A percentile compares a stretch with the other conserved stretches of the same genome.
Conservation (phyloP, 1,140 invertebrate genomes). For the Mycetomoellerius zeteki region DNA sequence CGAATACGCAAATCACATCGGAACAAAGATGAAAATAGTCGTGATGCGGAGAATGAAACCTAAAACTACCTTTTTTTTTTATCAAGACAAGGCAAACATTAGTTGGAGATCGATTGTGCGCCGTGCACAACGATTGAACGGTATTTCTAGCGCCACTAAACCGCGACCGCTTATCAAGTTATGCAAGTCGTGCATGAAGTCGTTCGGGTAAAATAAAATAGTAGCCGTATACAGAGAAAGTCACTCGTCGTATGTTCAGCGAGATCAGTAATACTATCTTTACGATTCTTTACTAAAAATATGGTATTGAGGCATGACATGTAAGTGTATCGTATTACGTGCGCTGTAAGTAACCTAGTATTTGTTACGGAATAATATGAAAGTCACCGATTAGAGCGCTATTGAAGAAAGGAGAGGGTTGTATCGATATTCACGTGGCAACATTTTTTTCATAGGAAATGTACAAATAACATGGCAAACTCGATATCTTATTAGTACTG, state of each 20-base stretch:
- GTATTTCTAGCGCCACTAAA: conserved; percentile 46
- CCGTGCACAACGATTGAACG: not conserved
- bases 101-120: not conserved
- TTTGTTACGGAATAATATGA: conserved; percentile 53
- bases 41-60: not conserved
- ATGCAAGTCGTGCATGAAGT: conserved; percentile 63
- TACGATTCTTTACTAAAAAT: conserved; percentile 39
- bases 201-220: conserved; percentile 48
- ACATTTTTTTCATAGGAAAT: not conserved
- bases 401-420: conserved; percentile 11
- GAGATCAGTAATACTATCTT: conserved; percentile 28
- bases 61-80: not conserved
- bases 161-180: conserved; percentile 70
- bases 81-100: not conserved
- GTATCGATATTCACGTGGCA: not conserved
- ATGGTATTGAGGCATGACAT: conserved; percentile 13
- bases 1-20: conserved; percentile 16
- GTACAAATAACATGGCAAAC: not conserved
- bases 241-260: conserved; percentile 46
- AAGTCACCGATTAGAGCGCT: conserved; percentile 35
- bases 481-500: not conserved
- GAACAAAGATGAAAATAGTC: conserved; percentile 26
- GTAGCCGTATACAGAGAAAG: conserved; percentile 63
- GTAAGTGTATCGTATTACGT: conserved; percentile 42
- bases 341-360: conserved; percentile 4